Evolutionary conservation across 2,113 vertebrate species (phyloP).

Genomic region (human): GRCh38 chr13:98403001-98403500

Average conservation of each 20-base stretch:
- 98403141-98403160: constrained; percentile 84
- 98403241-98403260: background rate
- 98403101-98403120: constrained; percentile 78
- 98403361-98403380: constrained; percentile 83
- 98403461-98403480: background rate
- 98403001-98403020: constrained; percentile 69
- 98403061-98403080: constrained; percentile 83
- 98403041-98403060: constrained; percentile 86
- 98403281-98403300: background rate
- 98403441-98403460: background rate
- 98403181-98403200: background rate
- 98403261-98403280: constrained; percentile 58
- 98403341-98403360: constrained; percentile 54
- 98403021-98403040: constrained; percentile 85
- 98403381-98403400: constrained; percentile 62
- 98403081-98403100: constrained; percentile 80
- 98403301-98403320: background rate
- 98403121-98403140: constrained; percentile 79
- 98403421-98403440: background rate
- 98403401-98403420: background rate
- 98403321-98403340: constrained; percentile 81
- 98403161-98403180: constrained; percentile 71
- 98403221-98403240: background rate
- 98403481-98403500: constrained; percentile 51
- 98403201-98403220: background rate